Evolutionary conservation across 2,888 invertebrate genomes (phyloP), one percentile per base, ranked within the genome.

Genomic region (Anarsia innoxiella): DNA sequence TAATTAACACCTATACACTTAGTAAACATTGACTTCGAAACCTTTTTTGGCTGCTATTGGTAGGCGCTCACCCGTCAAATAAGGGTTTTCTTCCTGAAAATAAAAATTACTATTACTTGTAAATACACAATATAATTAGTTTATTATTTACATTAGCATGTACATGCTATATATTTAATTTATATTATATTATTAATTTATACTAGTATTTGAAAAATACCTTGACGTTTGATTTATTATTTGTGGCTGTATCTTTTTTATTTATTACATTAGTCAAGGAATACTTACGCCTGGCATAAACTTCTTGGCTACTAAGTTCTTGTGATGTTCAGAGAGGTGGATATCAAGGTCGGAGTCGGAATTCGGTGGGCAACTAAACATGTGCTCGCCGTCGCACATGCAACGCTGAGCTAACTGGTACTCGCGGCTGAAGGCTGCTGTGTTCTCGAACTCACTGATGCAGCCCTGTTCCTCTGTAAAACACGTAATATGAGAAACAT

Each of bases 351-450:
- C 71, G 1, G 72, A 54, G 12, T 80, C 69, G 14, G 83, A 63
- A 27, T 82, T 83, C 1, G 88, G 88, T 0, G 94, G 91, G 68
- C 98, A 98, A 67, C 93, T 92, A 69, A 96, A 93, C 96, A 96
- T 99, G 78, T 99, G 99, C 62, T 99, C 99, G 9, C 92, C 92
- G 68, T 99, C 99, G 55, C 99, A 99, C 90, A 98, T 95, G 70
- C 99, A 99, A 44, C 96, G 93, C 73, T 97, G 96, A 1, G 93
- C 88, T 19, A 92, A 90, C 70, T 97, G 96, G 73, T 95, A 98
- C 58, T 94, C 91, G 4, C 97, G 91, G 66, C 97, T 97, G 79
- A 95, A 98, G 0, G 94, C 92, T 0, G 98, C 98, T 0, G 96
- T 94, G 73, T 99, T 98, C 69, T 96, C 95, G 65, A 99, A 98